These are phyloP conservation scores for Cheilosia impressa DNA, from an alignment of 2,888 invertebrate genomes.

Conservation along the genomic window DNA sequence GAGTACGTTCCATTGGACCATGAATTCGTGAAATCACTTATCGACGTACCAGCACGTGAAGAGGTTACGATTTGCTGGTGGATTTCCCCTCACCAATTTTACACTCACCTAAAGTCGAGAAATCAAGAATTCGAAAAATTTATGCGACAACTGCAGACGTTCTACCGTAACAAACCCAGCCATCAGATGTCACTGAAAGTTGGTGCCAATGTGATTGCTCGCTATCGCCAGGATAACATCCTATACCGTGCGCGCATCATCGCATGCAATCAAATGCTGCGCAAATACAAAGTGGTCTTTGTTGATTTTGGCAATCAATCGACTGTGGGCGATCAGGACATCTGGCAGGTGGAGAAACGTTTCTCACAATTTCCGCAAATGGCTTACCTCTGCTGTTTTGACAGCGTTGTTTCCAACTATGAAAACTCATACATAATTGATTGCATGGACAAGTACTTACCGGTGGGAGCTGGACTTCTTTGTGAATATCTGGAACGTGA, in stretches of 20 bases:
- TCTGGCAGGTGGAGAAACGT: constrained; percentile 88
- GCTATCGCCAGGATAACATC: constrained; percentile 89
- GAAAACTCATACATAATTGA: constrained; percentile 83
- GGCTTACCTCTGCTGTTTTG: constrained; percentile 88
- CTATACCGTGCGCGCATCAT: constrained; percentile 89
- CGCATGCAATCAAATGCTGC: constrained; percentile 85
- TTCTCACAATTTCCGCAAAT: constrained; percentile 88
- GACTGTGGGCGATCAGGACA: constrained; percentile 86
- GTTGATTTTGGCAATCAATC: constrained; percentile 91
- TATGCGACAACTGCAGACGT: constrained; percentile 89
- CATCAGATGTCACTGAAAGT: constrained; percentile 83
- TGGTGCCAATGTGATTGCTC: constrained; percentile 88
- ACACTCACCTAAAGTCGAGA: constrained; percentile 85
- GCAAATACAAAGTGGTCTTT: constrained; percentile 88
- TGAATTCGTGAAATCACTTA: constrained; percentile 84
- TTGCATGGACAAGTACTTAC: constrained; percentile 82
- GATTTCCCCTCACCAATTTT: constrained; percentile 89
- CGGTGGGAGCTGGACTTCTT: constrained; percentile 79
- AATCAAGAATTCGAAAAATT: constrained; percentile 86
- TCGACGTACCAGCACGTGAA: constrained; percentile 85
- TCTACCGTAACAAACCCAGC: constrained; percentile 85
- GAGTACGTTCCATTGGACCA: constrained; percentile 85
- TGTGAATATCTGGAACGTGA: constrained; percentile 80
- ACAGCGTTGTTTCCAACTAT: constrained; percentile 86
- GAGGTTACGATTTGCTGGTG: constrained; percentile 90